Evolutionary conservation across 1,140 invertebrate species (phyloP), one percentile per base, ranked within the genome.

Genomic region (Atta colombica): DNA sequence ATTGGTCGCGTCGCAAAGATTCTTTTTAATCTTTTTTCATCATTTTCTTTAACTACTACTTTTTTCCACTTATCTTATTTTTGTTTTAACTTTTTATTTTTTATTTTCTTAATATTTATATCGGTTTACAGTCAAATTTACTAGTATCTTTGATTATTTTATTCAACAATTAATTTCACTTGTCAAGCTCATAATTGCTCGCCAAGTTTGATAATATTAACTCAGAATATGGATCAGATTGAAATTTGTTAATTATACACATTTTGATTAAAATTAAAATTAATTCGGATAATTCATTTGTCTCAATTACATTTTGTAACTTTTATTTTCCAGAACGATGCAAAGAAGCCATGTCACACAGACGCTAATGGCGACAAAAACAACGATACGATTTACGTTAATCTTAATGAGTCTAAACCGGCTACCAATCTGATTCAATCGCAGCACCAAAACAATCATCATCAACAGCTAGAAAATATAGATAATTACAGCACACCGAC

Each of bases 301-400:
- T 68, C 0, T 72, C 49, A 16, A 53, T 55, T 74, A 16, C 84
- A 72, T 28, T 84, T 66, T 77, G 68, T 12, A 51, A 51, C 4
- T 8, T 61, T 14, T 74, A 35, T 82, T 78, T 89, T 85, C 7
- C 63, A 95, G 94, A 92, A 89, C 55, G 94, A 95, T 53, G 87
- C 91, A 0, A 95, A 95, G 82, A 93, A 87, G 61, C 86, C 89
- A 1, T 94, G 94, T 58, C 60, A 94, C 0, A 91, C 94, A 2
- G 94, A 95, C 68, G 85, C 86, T 21, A 91, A 88, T 5, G 87
- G 81, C 1, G 90, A 93, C 8, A 93, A 92, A 18, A 66, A 88
- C 4, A 86, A 74, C 14, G 91, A 94, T 75, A 49, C 31, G 25
- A 72, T 74, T 51, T 92, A 90, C 68, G 31, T 74, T 35, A 90